Evolutionary conservation across 2,113 vertebrate genomes (phyloP).

Genomic region (Opisthocomus hoazin): DNA sequence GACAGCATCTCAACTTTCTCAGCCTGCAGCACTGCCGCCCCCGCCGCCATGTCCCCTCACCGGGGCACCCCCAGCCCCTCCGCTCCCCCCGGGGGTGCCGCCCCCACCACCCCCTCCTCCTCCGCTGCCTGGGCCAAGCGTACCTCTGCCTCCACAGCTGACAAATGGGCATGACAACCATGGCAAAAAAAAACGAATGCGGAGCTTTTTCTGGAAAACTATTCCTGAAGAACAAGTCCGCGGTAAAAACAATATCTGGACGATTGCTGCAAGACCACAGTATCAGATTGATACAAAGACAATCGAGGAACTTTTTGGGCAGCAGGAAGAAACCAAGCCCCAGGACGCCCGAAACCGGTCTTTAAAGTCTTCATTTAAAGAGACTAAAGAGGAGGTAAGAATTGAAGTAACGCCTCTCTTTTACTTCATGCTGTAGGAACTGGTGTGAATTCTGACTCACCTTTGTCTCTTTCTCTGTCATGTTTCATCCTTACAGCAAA

Average conservation of each 20-base stretch:
- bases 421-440: neutral
- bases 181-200: conserved; percentile 84
- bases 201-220: conserved; percentile 97
- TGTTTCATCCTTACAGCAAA: neutral
- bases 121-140: conserved; percentile 66
- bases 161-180: conserved; percentile 67
- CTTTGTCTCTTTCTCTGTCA: neutral
- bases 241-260: conserved; percentile 96
- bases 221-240: conserved; percentile 96
- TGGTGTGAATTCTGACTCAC: neutral
- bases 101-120: conserved; percentile 56
- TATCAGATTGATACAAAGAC: conserved; percentile 92
- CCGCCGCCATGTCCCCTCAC: conserved; percentile 11
- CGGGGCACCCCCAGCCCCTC: conserved; percentile 23
- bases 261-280: conserved; percentile 83
- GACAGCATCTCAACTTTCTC: neutral
- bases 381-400: conserved; percentile 88
- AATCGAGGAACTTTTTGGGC: conserved; percentile 94
- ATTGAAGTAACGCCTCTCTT: neutral
- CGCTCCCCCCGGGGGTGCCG: neutral
- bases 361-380: conserved; percentile 80
- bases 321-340: conserved; percentile 79
- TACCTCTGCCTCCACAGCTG: conserved; percentile 54
- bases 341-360: conserved; percentile 51
- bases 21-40: neutral